These are phyloP conservation scores for Malacoctenus gilli DNA, from an alignment of 2,797 vertebrate species.

Conservation along the genomic window DNA sequence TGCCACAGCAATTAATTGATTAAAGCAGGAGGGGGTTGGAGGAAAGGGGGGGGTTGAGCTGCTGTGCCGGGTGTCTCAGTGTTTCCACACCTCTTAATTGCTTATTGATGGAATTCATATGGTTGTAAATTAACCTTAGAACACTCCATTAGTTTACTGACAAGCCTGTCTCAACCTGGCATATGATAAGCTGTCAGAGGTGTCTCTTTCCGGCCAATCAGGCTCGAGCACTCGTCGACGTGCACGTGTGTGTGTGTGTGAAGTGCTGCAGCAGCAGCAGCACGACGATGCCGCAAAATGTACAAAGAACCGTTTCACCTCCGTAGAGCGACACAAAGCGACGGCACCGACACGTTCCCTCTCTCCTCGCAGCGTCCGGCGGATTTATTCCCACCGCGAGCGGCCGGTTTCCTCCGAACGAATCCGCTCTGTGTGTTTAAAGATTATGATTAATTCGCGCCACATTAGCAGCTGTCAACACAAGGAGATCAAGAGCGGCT, in stretches of 20 bases:
- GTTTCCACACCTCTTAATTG: slow-evolving; percentile 82
- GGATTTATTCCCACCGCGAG: slow-evolving; percentile 10
- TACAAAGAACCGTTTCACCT: no score
- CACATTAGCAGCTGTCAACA: slow-evolving; percentile 15
- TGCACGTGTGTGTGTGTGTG: slow-evolving; percentile 11
- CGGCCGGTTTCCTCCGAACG: no score
- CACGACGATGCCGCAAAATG: no score
- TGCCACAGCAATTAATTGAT: slow-evolving; percentile 74
- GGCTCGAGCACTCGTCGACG: slow-evolving; percentile 27
- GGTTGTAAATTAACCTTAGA: slow-evolving; percentile 81
- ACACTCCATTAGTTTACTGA: slow-evolving; percentile 79
- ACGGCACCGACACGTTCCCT: no score
- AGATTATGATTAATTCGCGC: slow-evolving; percentile 28
- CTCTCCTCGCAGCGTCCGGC: slow-evolving; percentile 21
- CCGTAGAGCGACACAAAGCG: no score
- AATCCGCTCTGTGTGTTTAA: slow-evolving; percentile 9
- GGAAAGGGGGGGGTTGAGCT: slow-evolving; percentile 48
- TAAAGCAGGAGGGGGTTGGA: slow-evolving; percentile 51
- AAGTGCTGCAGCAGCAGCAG: slow-evolving; percentile 4
- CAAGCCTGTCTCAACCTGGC: slow-evolving; percentile 70
- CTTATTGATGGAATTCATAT: slow-evolving; percentile 83
- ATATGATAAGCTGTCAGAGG: slow-evolving; percentile 74
- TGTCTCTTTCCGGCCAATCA: slow-evolving; percentile 53
- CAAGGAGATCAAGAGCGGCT: slow-evolving; percentile 13
- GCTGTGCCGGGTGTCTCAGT: slow-evolving; percentile 61